Percentiles rank a stretch among this genome's conserved stretches.
Evolutionary conservation across 2,888 invertebrate species (phyloP).

Genomic region (Embidobia sp.): DNA sequence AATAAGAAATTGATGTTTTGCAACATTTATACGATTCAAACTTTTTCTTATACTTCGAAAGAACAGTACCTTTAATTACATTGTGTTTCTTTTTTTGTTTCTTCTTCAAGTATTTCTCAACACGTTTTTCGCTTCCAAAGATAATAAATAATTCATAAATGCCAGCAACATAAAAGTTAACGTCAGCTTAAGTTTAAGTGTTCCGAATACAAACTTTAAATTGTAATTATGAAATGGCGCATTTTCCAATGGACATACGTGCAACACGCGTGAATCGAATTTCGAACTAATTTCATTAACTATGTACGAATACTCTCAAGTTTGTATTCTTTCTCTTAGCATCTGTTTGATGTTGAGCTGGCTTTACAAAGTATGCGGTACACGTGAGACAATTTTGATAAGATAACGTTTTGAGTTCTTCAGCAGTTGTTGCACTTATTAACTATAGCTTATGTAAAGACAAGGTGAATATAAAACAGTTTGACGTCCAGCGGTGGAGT

Average conservation of each 20-base stretch:
- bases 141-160: slow-evolving; percentile 33
- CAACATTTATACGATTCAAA: no score
- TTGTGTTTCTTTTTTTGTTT: background rate
- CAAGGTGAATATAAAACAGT: slow-evolving; percentile 20
- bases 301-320: no score
- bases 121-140: background rate
- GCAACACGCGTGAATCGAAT: background rate
- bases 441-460: slow-evolving; percentile 35
- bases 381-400: slow-evolving; percentile 41
- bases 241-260: background rate
- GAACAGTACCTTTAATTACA: background rate
- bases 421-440: slow-evolving; percentile 35
- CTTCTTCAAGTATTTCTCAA: background rate
- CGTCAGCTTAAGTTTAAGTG: background rate
- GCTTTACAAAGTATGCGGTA: background rate
- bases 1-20: no score
- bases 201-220: slow-evolving; percentile 10
- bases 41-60: no score
- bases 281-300: no score
- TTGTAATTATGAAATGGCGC: slow-evolving; percentile 12
- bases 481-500: background rate
- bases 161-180: slow-evolving; percentile 8
- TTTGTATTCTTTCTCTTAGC: no score
- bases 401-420: slow-evolving; percentile 45
- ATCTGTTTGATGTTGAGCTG: no score